phyloP scores from a whole-genome alignment of 2,888 invertebrate species.

The Heliconius aoede region DNA sequence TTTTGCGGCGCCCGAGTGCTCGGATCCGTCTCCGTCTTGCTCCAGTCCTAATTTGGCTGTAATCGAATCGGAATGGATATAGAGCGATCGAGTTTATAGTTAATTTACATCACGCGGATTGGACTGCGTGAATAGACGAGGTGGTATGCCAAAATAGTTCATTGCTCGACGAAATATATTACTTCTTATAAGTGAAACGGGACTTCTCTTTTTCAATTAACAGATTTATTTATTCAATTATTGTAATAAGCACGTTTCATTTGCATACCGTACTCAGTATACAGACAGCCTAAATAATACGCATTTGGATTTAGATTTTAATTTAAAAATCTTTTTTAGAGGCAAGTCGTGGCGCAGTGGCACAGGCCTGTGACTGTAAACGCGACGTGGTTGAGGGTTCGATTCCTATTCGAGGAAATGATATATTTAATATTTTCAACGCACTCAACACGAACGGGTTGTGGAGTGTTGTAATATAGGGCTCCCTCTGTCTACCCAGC shows the following conservation, averaged over 20 bases:
- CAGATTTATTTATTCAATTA: background rate
- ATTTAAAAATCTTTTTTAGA: background rate
- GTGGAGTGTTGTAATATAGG: too few relatives aligned
- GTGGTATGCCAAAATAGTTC: slow-evolving; percentile 40
- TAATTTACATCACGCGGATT: slow-evolving; percentile 45
- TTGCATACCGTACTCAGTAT: background rate
- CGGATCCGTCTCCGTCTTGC: slow-evolving; percentile 62
- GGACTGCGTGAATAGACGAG: slow-evolving; percentile 37
- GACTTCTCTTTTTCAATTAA: background rate
- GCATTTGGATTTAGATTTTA: background rate
- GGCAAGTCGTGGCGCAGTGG: too few relatives aligned
- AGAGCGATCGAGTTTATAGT: slow-evolving; percentile 49
- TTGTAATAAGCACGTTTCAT: background rate
- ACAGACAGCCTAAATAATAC: background rate
- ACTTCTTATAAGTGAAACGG: slow-evolving; percentile 7
- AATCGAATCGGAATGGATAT: slow-evolving; percentile 68
- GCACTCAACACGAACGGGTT: too few relatives aligned
- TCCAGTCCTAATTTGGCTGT: slow-evolving; percentile 67
- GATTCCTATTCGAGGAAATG: too few relatives aligned
- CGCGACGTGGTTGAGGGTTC: too few relatives aligned
- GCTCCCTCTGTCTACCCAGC: too few relatives aligned
- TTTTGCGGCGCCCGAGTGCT: slow-evolving; percentile 67
- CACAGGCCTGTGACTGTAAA: too few relatives aligned
- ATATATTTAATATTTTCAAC: too few relatives aligned
- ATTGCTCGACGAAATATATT: slow-evolving; percentile 19